phyloP scores from a whole-genome alignment of 1,140 invertebrate genomes.

The Mycetomoellerius zeteki region DNA sequence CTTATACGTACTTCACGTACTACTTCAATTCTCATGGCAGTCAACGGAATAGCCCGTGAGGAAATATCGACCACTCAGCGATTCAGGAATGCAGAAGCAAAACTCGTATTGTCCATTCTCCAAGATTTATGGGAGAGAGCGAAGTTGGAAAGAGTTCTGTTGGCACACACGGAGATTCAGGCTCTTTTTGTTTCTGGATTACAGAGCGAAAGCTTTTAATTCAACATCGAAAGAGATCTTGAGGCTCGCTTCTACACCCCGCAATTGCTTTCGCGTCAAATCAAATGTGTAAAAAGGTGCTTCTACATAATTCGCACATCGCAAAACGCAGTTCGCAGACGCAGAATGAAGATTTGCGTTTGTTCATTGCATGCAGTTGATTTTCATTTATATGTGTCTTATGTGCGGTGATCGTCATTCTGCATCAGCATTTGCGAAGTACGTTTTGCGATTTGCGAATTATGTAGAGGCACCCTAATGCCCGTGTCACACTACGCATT shows the following conservation, averaged over 20 bases:
- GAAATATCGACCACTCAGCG: constrained; percentile 21
- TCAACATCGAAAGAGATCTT: background rate
- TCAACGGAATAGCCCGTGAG: background rate
- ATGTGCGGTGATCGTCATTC: too few relatives aligned
- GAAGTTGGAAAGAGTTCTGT: background rate
- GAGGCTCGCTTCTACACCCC: background rate
- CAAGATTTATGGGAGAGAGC: background rate
- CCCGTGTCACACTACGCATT: too few relatives aligned
- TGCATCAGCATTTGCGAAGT: too few relatives aligned
- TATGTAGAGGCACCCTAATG: too few relatives aligned
- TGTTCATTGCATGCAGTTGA: too few relatives aligned
- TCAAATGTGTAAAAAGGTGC: background rate
- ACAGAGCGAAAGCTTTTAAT: background rate
- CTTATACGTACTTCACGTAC: background rate
- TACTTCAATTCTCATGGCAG: constrained; percentile 13
- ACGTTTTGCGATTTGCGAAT: too few relatives aligned
- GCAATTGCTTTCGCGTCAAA: background rate
- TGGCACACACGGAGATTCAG: background rate
- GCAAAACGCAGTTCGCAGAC: too few relatives aligned
- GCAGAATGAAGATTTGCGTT: too few relatives aligned
- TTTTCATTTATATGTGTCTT: too few relatives aligned
- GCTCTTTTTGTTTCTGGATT: background rate
- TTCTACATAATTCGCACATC: too few relatives aligned
- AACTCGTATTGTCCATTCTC: constrained; percentile 2
- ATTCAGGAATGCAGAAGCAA: constrained; percentile 28